A percentile compares a stretch with the other conserved stretches of the same genome.
Evolutionary conservation across 2,888 invertebrate genomes (phyloP).

Genomic region (Hydrotaea diabolus): DNA sequence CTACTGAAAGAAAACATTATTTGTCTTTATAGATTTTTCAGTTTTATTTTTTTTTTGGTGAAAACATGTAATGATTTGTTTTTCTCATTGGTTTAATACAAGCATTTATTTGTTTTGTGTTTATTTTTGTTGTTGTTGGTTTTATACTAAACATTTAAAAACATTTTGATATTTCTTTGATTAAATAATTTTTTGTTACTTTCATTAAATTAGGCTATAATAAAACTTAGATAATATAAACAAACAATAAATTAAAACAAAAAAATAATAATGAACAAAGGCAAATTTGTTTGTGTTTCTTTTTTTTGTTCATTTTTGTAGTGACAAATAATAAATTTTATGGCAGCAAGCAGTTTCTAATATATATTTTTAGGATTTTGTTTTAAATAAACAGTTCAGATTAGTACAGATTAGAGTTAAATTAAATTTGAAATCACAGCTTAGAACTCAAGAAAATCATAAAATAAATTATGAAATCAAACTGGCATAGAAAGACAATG

Average conservation of each 20-base stretch:
- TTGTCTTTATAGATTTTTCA: background rate
- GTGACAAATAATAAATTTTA: conserved; percentile 47
- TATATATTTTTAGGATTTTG: conserved; percentile 11
- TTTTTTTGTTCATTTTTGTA: background rate
- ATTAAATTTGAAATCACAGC: conserved; percentile 51
- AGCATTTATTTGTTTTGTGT: conserved; percentile 28
- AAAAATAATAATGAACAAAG: conserved; percentile 6
- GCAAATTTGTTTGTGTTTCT: conserved; percentile 7
- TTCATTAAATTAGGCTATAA: conserved; percentile 46
- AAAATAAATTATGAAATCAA: background rate
- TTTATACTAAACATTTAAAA: conserved; percentile 58
- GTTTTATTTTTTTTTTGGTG: conserved; percentile 38
- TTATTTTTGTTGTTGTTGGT: conserved; percentile 38
- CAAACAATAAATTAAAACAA: conserved; percentile 36
- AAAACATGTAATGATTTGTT: conserved; percentile 54
- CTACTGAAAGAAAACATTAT: background rate
- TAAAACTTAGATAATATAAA: conserved; percentile 44
- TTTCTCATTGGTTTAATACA: conserved; percentile 26
- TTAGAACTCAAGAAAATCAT: conserved; percentile 25
- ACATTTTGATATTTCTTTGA: conserved; percentile 42
- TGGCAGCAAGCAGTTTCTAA: conserved; percentile 61
- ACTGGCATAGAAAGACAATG: conserved; percentile 26
- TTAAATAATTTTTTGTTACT: conserved; percentile 17
- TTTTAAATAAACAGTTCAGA: background rate
- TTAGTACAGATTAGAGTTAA: background rate